Evolutionary conservation across 2,113 vertebrate species (phyloP), one percentile per base, ranked within the genome.

Genomic region (Manacus vitellinus): DNA sequence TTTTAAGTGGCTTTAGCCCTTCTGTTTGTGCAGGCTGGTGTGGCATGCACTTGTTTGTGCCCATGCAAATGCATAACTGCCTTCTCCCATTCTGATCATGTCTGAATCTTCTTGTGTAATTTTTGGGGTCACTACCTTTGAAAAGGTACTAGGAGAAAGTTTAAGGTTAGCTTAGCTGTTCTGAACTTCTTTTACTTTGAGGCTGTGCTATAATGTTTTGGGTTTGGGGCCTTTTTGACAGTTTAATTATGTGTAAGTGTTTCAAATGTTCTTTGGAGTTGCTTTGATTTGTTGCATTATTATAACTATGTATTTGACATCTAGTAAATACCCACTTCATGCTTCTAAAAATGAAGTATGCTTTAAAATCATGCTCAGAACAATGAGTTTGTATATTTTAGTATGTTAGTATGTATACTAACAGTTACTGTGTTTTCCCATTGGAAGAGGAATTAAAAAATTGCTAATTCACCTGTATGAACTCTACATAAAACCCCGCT

Each of bases 261-360:
- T 67, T 86, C 27, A 80, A 67, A n/a, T 33, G 88, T 59, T 70
- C 46, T 85, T 85, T 83, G 33, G 20, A 70, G 9, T 66, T 66
- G 15, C 18, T 88, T 81, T 95, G 49, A 78, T 88, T 85, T 82
- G 16, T 87, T 84, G 35, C 59, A 35, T 85, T 85, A 43, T 70
- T 63, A 46, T 70, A 46, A 88, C 58, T 52, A 56, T 1, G 0
- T 70, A 41, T 76, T 70, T 85, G 67, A 80, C 17, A 39, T 47
- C 47, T 58, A 51, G 55, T 91, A 72, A 89, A 62, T 52, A 35
- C 6, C 35, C 7, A 61, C 11, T 70, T 85, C 10, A 12, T 67
- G 28, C n/a, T 89, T 89, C 79, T 61, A 31, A 65, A 76, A 87
- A 76, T 7, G 11, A 80, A 47, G 16, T 23, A 12, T n/a, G 21